Conservation (phyloP, 2,797 vertebrate species). For the Enteromius viviparus region DNA sequence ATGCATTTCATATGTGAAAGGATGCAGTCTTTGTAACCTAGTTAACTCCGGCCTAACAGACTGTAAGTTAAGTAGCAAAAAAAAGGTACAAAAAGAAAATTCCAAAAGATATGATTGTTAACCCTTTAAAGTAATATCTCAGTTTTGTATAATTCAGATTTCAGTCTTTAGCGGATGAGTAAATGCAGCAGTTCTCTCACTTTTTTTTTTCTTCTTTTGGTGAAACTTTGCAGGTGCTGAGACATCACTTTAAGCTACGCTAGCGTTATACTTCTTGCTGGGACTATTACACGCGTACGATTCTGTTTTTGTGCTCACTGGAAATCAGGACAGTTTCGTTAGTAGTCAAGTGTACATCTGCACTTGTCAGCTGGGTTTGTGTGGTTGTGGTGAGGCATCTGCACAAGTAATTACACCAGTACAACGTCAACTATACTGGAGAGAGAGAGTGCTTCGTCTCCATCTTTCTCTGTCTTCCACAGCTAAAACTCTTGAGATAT, state of each 20-base stretch:
- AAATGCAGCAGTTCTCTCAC: not conserved
- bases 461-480: constrained; percentile 67
- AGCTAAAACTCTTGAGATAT: constrained; percentile 80
- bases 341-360: constrained; percentile 39
- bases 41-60: not conserved
- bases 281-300: not conserved
- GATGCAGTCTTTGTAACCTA: not conserved
- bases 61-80: not conserved
- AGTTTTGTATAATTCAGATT: not conserved
- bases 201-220: not conserved
- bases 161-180: not conserved
- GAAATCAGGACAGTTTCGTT: constrained; percentile 47
- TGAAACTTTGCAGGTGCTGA: constrained; percentile 37
- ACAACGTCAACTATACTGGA: not conserved
- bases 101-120: not conserved
- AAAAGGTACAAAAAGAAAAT: not conserved
- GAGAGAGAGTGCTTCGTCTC: constrained; percentile 21
- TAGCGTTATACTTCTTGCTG: not conserved
- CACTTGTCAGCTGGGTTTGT: constrained; percentile 50
- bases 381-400: constrained; percentile 47
- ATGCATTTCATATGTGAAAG: not conserved
- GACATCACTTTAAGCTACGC: constrained; percentile 20
- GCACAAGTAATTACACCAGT: constrained; percentile 36
- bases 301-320: constrained; percentile 32
- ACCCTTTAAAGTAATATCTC: not conserved